Percentiles rank a stretch among this genome's conserved stretches.
These are phyloP conservation scores for Cryptomyrus ogoouensis DNA, from an alignment of 2,113 vertebrate species.

Conservation along the genomic window DNA sequence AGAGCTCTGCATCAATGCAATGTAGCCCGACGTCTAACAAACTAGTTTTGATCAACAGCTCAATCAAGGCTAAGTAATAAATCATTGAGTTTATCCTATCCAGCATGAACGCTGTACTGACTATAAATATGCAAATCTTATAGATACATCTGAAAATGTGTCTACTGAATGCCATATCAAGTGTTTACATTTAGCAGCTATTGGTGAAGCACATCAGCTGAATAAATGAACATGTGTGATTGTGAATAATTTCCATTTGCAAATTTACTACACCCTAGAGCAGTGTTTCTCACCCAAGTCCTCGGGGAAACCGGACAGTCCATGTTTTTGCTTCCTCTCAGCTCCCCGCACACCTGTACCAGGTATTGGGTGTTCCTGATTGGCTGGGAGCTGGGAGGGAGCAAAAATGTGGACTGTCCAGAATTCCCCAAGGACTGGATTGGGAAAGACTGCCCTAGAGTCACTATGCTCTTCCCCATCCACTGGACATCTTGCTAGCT, in stretches of 20 bases:
- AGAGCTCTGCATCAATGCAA: neutral
- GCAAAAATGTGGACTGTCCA: too few relatives aligned
- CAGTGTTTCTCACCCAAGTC: too few relatives aligned
- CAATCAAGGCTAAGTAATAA: neutral
- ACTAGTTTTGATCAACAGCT: neutral
- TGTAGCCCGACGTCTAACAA: neutral
- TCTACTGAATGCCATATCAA: neutral
- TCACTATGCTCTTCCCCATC: neutral
- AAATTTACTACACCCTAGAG: neutral
- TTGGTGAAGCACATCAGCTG: neutral
- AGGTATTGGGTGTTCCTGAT: too few relatives aligned
- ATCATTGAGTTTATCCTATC: neutral
- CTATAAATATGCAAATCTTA: neutral
- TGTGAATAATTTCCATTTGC: neutral
- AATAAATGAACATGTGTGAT: neutral
- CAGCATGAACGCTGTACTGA: neutral
- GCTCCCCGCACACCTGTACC: too few relatives aligned
- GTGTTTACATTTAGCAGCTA: neutral
- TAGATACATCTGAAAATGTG: neutral
- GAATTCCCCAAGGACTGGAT: too few relatives aligned
- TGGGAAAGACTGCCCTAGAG: neutral
- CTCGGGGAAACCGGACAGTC: too few relatives aligned
- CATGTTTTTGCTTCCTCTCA: too few relatives aligned
- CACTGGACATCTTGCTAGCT: neutral
- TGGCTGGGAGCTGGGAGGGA: too few relatives aligned